phyloP scores from a whole-genome alignment of 2,888 invertebrate species.

The Nematopogon swammerdamellus region DNA sequence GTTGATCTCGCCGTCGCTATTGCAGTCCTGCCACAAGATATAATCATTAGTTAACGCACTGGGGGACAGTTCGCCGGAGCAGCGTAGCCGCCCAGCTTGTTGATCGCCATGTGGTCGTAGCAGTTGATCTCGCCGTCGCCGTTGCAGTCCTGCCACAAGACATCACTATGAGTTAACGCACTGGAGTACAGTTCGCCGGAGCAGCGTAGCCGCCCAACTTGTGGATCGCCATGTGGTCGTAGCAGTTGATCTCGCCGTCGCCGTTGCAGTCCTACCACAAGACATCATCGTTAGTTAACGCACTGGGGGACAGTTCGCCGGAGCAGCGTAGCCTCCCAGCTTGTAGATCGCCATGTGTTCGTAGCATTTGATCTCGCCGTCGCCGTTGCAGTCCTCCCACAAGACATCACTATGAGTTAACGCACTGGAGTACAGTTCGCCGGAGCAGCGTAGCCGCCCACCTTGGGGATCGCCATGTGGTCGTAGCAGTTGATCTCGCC shows the following conservation, averaged over 20 bases:
- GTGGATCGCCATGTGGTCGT: slow-evolving; percentile 81
- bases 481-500: slow-evolving; percentile 77
- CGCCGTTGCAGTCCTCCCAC: no score
- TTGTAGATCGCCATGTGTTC: slow-evolving; percentile 70
- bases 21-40: slow-evolving; percentile 88
- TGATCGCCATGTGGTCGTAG: slow-evolving; percentile 67
- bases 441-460: slow-evolving; percentile 75
- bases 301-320: slow-evolving; percentile 42
- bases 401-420: no score
- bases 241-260: slow-evolving; percentile 74
- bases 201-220: slow-evolving; percentile 78
- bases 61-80: slow-evolving; percentile 45
- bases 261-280: slow-evolving; percentile 84
- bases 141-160: slow-evolving; percentile 67
- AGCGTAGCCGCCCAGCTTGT: slow-evolving; percentile 63
- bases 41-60: no score
- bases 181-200: slow-evolving; percentile 53
- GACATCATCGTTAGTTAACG: no score
- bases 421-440: slow-evolving; percentile 54
- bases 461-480: slow-evolving; percentile 76
- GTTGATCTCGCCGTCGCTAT: slow-evolving; percentile 70
- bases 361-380: no score
- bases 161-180: no score
- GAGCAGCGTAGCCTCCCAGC: slow-evolving; percentile 60
- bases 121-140: slow-evolving; percentile 65